Percentiles rank a stretch among this genome's conserved stretches.
Conservation (phyloP, 2,888 invertebrate species). For the Leptinotarsa peninsularis region DNA sequence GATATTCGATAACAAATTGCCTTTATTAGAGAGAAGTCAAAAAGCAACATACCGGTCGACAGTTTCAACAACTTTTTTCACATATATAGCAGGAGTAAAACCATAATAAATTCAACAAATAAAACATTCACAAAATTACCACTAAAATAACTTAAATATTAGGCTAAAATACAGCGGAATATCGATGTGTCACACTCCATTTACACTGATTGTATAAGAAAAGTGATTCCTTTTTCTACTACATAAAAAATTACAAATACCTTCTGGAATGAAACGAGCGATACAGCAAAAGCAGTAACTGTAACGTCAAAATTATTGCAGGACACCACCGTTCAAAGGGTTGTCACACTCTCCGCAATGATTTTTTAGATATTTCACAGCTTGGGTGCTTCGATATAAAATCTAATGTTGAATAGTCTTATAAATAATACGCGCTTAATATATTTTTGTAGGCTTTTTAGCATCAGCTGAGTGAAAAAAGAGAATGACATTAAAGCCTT, state of each 20-base stretch:
- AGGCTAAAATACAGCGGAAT: not conserved
- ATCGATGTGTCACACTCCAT: not conserved
- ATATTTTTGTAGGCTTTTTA: too few relatives aligned
- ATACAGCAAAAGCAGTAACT: not conserved
- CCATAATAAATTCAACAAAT: constrained; percentile 13
- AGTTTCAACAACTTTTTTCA: not conserved
- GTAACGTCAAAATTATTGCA: not conserved
- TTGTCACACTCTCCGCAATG: too few relatives aligned
- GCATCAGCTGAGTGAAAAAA: too few relatives aligned
- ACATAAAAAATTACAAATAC: not conserved
- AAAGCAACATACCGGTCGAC: not conserved
- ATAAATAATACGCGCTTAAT: too few relatives aligned
- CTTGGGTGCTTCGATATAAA: too few relatives aligned
- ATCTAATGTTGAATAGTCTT: too few relatives aligned
- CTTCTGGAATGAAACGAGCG: not conserved
- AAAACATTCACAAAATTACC: constrained; percentile 4
- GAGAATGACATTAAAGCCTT: too few relatives aligned
- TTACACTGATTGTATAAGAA: constrained; percentile 14
- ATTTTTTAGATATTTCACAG: too few relatives aligned
- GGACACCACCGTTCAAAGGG: not conserved
- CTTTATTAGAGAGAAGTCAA: constrained; percentile 8
- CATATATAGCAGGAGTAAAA: not conserved
- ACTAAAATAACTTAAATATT: not conserved
- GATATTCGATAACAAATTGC: constrained; percentile 1
- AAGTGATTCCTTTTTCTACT: not conserved